Percentiles rank a stretch among this genome's conserved stretches.
These are phyloP conservation scores for Drosophila hawaiiensis DNA, from an alignment of 2,888 invertebrate genomes.

Conservation along the genomic window DNA sequence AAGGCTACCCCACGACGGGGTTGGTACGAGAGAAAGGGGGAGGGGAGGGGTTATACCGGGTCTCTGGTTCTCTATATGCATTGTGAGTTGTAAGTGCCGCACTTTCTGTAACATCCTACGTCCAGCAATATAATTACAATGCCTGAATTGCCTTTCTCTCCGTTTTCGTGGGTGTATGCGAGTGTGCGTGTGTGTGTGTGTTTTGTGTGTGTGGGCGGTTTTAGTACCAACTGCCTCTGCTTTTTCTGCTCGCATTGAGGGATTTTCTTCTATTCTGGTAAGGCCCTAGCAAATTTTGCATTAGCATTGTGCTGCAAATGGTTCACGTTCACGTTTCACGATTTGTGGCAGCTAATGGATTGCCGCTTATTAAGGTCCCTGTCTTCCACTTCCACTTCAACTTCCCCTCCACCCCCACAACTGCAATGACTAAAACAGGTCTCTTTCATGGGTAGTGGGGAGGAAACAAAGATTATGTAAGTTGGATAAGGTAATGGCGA, in stretches of 20 bases:
- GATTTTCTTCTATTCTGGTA: slow-evolving; percentile 6
- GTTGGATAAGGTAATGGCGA: slow-evolving; percentile 41
- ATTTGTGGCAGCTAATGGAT: slow-evolving; percentile 73
- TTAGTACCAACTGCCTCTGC: slow-evolving; percentile 38
- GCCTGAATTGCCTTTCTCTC: slow-evolving; percentile 44
- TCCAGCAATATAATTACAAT: slow-evolving; percentile 79
- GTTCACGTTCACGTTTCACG: slow-evolving; percentile 43
- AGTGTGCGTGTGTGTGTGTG: slow-evolving; percentile 1
- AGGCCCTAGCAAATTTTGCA: slow-evolving; percentile 54
- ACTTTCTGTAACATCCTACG: slow-evolving; percentile 64
- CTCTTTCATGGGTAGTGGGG: slow-evolving; percentile 15
- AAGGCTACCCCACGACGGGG: background rate
- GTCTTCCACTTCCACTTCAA: background rate
- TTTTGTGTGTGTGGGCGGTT: slow-evolving; percentile 34
- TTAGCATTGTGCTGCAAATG: slow-evolving; percentile 61
- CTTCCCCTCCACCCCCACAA: background rate
- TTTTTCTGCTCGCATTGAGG: slow-evolving; percentile 17
- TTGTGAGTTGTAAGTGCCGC: slow-evolving; percentile 69
- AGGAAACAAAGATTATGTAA: slow-evolving; percentile 21
- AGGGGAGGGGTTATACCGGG: background rate
- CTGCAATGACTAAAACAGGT: slow-evolving; percentile 17
- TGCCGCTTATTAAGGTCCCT: slow-evolving; percentile 67
- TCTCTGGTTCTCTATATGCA: slow-evolving; percentile 12
- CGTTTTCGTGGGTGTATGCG: background rate
- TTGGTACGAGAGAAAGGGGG: background rate